Evolutionary conservation across 2,113 vertebrate species (phyloP).

Genomic region (Paramormyrops kingsleyae): DNA sequence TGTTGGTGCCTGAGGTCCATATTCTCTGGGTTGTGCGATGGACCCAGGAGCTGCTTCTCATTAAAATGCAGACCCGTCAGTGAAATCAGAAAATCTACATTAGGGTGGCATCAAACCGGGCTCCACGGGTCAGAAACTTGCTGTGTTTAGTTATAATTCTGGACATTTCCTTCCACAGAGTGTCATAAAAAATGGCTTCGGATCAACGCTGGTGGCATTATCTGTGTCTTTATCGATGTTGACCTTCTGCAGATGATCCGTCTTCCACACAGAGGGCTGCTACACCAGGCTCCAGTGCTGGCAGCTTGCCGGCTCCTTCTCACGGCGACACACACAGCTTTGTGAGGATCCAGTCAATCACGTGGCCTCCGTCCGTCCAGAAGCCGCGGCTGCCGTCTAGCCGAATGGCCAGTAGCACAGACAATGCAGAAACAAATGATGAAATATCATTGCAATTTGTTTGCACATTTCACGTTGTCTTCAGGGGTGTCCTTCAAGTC

Average conservation of each 20-base stretch:
- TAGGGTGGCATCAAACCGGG: not conserved
- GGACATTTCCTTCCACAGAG: not conserved
- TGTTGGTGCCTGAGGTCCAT: constrained; percentile 3
- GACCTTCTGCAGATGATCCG: not conserved
- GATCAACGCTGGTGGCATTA: not conserved
- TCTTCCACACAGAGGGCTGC: not conserved
- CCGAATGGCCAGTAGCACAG: not conserved
- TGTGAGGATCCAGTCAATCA: not conserved
- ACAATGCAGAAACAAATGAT: not conserved
- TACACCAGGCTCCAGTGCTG: not conserved
- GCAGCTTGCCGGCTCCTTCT: not conserved
- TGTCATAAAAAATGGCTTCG: not conserved
- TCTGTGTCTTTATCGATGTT: not conserved
- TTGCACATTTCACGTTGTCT: not conserved
- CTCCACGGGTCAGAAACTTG: not conserved
- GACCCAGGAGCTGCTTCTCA: not conserved
- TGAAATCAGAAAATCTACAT: not conserved
- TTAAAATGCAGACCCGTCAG: not conserved
- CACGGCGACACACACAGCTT: not conserved
- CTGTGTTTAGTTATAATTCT: not conserved
- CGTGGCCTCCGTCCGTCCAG: not conserved
- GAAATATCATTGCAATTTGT: constrained; percentile 15
- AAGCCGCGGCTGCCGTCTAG: not conserved
- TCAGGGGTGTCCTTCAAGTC: not conserved
- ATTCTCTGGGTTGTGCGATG: not conserved